Base-by-base conservation (phyloP, 1,140 invertebrate genomes). In the Scaptomyza hsui region DNA sequence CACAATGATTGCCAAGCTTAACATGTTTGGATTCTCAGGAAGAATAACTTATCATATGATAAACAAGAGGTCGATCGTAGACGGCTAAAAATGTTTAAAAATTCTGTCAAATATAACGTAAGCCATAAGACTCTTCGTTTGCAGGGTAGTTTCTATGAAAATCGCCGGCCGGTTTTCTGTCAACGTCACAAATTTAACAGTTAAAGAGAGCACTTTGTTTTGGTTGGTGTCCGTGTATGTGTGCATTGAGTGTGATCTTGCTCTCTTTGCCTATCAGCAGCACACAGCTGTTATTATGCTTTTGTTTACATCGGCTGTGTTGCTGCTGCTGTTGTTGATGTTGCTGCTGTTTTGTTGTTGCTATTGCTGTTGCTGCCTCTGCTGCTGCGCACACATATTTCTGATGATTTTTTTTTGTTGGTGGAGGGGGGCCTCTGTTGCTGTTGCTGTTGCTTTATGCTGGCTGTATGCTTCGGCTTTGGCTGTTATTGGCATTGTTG, bases 181-280 rank as follows among this genome's bases (percentile, higher is more conserved):
- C 65, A 71, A 74, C 79, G 75, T 85, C 80, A 83, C 80, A 79
- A 67, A 57, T 62, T 85, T 85, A 83, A 83, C 81, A 86, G 81
- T 81, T 85, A 60, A 82, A 83, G 79, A 83, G 79, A 59, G 79
- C 6, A 13, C 37, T 26, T 26, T 4, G 29, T 47, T 21, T 10
- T 24, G 37, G 7, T 37, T 13, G 16, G 10, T 26, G 18, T 61
- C 4, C 19, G 53, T 41, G 19, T 32, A 51, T 26, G 19, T 56
- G 26, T 53, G 47, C 12, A 5, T 24, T 3, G 10, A 39, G 37
- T 32, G 29, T 21, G 16, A 69, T 26, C 35, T 68, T 56, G 13
- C 53, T 63, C 56, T 75, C 70, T 56, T n/a, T 35, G 45, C 32
- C 29, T 71, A 35, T 35, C 37, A 26, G 26, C 19, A 67, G 32